Evolutionary conservation across 2,113 vertebrate species (phyloP).

Genomic region (Oxyruncus cristatus): DNA sequence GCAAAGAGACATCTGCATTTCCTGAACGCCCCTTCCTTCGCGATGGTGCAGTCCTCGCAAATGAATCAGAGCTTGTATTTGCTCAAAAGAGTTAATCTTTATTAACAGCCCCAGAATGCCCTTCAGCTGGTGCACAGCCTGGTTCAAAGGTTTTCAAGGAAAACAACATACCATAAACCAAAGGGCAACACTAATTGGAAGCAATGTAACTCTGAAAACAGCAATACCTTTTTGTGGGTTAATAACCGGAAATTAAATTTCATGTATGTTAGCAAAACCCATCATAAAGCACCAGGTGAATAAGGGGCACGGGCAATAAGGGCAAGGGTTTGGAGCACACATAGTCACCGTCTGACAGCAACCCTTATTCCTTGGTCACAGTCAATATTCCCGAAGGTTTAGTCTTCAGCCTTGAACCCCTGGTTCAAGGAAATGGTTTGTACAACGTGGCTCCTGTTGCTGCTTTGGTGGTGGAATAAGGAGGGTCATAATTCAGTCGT

Average conservation of each 20-base stretch:
- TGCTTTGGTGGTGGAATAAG: not conserved
- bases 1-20: not conserved
- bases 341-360: not conserved
- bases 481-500: not conserved
- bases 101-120: conserved; percentile 38
- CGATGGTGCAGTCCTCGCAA: fast-evolving
- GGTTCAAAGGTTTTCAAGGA: conserved; percentile 76
- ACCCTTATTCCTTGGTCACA: not conserved
- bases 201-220: conserved; percentile 50
- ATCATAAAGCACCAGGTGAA: conserved; percentile 53
- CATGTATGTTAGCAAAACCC: conserved; percentile 37
- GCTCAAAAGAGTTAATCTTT: conserved; percentile 61
- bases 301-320: not conserved
- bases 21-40: not conserved
- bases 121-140: conserved; percentile 39
- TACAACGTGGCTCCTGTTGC: fast-evolving
- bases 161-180: conserved; percentile 81
- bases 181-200: conserved; percentile 72
- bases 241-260: conserved; percentile 73
- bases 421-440: not conserved
- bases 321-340: not conserved
- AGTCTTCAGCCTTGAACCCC: not conserved
- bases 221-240: not conserved
- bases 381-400: not conserved
- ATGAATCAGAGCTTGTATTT: not conserved